Evolutionary conservation across 2,113 vertebrate species (phyloP), one percentile per base, ranked within the genome.

Genomic region (Coracopsis vasa): DNA sequence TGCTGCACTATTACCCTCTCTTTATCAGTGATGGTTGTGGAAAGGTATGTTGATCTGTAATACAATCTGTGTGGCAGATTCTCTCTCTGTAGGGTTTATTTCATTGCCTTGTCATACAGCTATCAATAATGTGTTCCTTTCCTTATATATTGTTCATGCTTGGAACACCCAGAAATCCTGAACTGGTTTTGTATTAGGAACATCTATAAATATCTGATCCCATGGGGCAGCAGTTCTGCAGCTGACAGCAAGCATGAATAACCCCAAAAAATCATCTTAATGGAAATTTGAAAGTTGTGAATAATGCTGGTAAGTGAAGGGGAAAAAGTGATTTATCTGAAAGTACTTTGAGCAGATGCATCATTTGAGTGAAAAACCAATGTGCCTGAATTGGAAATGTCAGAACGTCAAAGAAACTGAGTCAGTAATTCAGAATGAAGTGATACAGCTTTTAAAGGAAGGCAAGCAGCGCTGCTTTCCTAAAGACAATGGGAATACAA

Each of bases 341-440:
- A 86, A 87, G 69, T 86, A 85, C 79, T 79, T 91, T 37, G 39
- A 89, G 70, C 31, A 75, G 84, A 95, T 91, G 73, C 84, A 75
- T 79, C 69, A 44, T 51, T 79, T 79, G 56, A 64, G 80, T 70
- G 48, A 86, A 86, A 90, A 91, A 64, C 50, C 83, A 86, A 16
- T 78, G 50, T 61, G 51, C 44, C 47, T 65, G 70, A 92, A 81
- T 86, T 75, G 50, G 69, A 94, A 91, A 94, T 85, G 70, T 90
- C 75, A 31, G 54, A 75, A 85, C 60, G 86, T 91, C 69, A 94
- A 47, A 95, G 78, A 92, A 84, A 91, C 61, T 78, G 65, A 95
- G 67, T 94, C 80, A 86, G 66, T 79, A 64, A 62, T 85, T 86
- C 73, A 81, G 67, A 89, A 60, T 85, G 80, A 95, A 86, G 70